A percentile compares a stretch with the other conserved stretches of the same genome.
Evolutionary conservation across 2,113 vertebrate genomes (phyloP).

Genomic region (Nycticorax nycticorax): DNA sequence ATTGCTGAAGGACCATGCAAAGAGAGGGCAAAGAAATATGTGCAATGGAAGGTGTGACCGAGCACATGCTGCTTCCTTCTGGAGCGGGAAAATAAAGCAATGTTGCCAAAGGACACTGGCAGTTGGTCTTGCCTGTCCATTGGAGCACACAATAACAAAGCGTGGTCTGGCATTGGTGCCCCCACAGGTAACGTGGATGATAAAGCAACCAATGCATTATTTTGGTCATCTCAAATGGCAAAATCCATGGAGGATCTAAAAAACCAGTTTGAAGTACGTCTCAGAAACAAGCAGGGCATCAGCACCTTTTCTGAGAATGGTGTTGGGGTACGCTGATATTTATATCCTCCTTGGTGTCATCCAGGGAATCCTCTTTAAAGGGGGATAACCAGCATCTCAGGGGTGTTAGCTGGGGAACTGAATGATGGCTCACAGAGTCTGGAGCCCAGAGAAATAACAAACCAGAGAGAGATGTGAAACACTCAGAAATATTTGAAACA

Average conservation of each 20-base stretch:
- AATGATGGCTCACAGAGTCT: background rate
- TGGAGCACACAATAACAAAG: background rate
- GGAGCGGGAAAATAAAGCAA: background rate
- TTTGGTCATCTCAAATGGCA: background rate
- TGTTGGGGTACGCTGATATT: background rate
- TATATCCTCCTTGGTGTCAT: background rate
- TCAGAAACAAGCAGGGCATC: background rate
- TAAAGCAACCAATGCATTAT: background rate
- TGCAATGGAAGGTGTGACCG: background rate
- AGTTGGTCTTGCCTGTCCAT: background rate
- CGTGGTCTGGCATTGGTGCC: background rate
- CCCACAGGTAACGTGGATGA: fast-evolving
- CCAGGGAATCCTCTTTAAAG: conserved; percentile 25
- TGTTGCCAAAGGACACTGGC: background rate
- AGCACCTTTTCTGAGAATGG: background rate
- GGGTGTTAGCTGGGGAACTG: background rate
- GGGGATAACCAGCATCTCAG: background rate
- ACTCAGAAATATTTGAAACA: background rate
- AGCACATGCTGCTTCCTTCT: background rate
- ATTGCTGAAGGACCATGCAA: background rate
- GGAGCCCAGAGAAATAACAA: background rate
- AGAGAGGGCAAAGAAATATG: background rate
- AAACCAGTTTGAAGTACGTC: background rate
- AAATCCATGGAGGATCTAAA: conserved; percentile 5
- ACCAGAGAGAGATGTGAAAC: background rate